Base-by-base conservation (phyloP, 2,888 invertebrate species). In the Gnatocerus cornutus region DNA sequence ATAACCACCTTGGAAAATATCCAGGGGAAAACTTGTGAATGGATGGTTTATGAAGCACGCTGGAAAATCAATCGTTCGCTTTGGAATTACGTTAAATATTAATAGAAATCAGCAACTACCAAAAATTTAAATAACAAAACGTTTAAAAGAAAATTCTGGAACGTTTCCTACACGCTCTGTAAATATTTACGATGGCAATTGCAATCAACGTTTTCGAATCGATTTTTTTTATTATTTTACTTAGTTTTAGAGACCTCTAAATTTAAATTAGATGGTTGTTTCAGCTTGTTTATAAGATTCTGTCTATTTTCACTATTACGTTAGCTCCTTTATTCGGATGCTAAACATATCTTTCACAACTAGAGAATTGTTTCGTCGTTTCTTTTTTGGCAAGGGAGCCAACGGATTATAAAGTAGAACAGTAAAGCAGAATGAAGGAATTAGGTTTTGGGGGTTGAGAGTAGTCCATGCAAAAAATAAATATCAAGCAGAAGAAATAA, bases 221-320 rank as follows among this genome's bases (percentile, higher is more conserved):
- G 46, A 46, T 46, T 46, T 46, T n/a, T 46, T 46, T 46, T 43
- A 43, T 43, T 43, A 50, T 50, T 50, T 50, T 27, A 50, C 27
- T 50, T 50, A 50, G 48, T 50, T 50, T 50, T 50, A 50, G 8
- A 50, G 29, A 4, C 10, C 29, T 50, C 29, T 50, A 50, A 50
- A 50, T 50, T 50, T 50, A 50, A 50, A 50, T 50, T 50, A 29
- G 21, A 50, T 21, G 48, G n/a, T 50, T 50, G 12, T 50, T 50
- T 50, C 27, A 50, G n/a, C 27, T 6, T 29, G 48, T 50, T 50
- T 50, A 50, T 16, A 29, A 10, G n/a, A 29, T 3, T 27, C 27
- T 53, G 37, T 53, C 33, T 53, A 53, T 33, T 53, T 53, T 53
- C 13, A 37, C 53, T 33, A 9, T 37, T 53, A 37, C 16, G 33